Conservation (phyloP, 2,113 vertebrate species). For the Cyprinodon variegatus region DNA sequence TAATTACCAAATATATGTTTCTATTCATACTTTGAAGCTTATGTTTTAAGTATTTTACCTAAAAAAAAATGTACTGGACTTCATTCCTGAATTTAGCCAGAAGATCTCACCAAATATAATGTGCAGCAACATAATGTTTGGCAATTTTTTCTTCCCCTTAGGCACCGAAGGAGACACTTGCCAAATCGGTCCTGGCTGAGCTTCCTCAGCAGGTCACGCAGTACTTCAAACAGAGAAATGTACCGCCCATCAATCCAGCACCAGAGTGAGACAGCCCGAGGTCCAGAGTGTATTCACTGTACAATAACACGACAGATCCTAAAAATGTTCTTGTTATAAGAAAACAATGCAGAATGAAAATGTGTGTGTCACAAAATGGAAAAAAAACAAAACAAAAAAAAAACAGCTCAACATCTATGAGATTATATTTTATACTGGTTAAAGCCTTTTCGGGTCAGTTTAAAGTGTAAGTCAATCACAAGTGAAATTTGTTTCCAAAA, state of each 20-base stretch:
- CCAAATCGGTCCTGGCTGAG: slow-evolving; percentile 96
- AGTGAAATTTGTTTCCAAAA: slow-evolving; percentile 27
- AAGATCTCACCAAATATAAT: neutral
- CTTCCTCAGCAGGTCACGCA: slow-evolving; percentile 97
- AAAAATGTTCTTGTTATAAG: slow-evolving; percentile 21
- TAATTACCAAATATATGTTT: too few relatives aligned
- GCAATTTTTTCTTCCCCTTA: slow-evolving; percentile 53
- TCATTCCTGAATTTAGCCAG: neutral
- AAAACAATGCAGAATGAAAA: slow-evolving; percentile 39
- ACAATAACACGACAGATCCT: slow-evolving; percentile 48
- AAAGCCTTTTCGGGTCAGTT: slow-evolving; percentile 5
- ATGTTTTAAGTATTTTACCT: too few relatives aligned
- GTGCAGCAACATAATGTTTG: neutral
- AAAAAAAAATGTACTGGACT: neutral
- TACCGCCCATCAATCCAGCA: slow-evolving; percentile 87
- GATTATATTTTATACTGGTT: slow-evolving; percentile 22
- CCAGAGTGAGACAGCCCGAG: slow-evolving; percentile 76
- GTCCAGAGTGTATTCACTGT: slow-evolving; percentile 19
- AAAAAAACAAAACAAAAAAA: slow-evolving; percentile 37
- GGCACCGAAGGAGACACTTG: slow-evolving; percentile 97
- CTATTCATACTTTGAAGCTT: too few relatives aligned
- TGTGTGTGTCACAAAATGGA: slow-evolving; percentile 36
- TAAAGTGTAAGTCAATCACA: slow-evolving; percentile 43
- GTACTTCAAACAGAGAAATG: slow-evolving; percentile 96
- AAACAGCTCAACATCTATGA: slow-evolving; percentile 27